Evolutionary conservation across 2,797 vertebrate species (phyloP).

Genomic region (Dallia pectoralis): DNA sequence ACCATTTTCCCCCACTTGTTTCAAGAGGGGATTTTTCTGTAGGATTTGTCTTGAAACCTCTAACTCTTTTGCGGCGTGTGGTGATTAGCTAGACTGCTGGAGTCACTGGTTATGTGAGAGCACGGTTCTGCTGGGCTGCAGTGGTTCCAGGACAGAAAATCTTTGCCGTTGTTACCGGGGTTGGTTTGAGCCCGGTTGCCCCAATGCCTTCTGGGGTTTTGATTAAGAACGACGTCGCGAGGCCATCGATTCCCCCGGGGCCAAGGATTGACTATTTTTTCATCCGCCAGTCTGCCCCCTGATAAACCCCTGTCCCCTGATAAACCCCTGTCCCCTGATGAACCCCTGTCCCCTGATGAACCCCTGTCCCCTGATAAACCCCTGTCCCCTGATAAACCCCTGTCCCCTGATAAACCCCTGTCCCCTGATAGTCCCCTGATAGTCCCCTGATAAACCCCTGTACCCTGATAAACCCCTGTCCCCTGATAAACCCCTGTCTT

Average conservation of each 20-base stretch:
- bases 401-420: constrained; percentile 34
- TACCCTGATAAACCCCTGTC: constrained; percentile 39
- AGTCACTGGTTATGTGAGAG: constrained; percentile 1
- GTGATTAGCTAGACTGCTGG: neutral
- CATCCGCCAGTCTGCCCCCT: constrained; percentile 19
- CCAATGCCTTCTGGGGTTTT: constrained; percentile 22
- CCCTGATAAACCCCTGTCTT: too few relatives aligned
- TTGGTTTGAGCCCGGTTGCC: constrained; percentile 16
- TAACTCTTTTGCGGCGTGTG: neutral
- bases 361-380: constrained; percentile 31
- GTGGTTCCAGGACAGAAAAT: constrained; percentile 28
- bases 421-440: too few relatives aligned
- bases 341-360: constrained; percentile 42
- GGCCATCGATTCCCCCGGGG: constrained; percentile 43
- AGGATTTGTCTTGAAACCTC: neutral
- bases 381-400: constrained; percentile 41
- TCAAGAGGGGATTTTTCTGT: too few relatives aligned
- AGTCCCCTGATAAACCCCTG: too few relatives aligned
- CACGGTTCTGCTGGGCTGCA: neutral
- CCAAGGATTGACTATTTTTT: constrained; percentile 40
- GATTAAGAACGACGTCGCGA: constrained; percentile 53
- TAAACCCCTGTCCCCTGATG: constrained; percentile 26
- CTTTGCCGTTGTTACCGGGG: constrained; percentile 21
- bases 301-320: constrained; percentile 44
- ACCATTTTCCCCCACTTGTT: neutral